Evolutionary conservation across 2,797 vertebrate genomes (phyloP), one percentile per base, ranked within the genome.

Genomic region (Chaunax sp.): DNA sequence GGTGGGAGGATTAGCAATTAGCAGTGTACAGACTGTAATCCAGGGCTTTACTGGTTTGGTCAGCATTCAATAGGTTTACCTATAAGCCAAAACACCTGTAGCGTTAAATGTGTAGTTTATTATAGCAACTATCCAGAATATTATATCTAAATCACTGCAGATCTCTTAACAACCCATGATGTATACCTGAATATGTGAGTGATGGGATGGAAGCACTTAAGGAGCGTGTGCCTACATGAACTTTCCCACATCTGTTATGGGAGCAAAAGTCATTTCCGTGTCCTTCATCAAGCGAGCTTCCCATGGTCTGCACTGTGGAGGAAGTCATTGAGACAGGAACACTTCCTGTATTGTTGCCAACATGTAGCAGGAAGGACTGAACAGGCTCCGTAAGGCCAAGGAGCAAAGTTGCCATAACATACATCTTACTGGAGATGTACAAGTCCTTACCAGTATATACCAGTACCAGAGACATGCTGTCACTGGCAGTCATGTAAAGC

Each of bases 261-360:
- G 82, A 83, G 85, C 74, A 33, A 72, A 57, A 75, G 78, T 77
- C 64, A 81, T 89, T 87, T 86, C 86, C 78, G 59, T 65, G 65
- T 78, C 73, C 71, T 64, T 73, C 76, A 73, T 86, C 66, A 83
- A 81, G 74, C 10, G 30, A 47, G 68, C 80, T 92, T 93, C 90
- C 92, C 83, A 88, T 72, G 85, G 78, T 49, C 87, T 22, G 47
- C 45, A 64, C 90, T 30, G 54, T 64, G 81, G 47, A 87, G 93
- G 94, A 94, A 94, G 92, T 89, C 90, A 94, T 94, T 92, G 93
- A 93, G 88, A 47, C 83, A 67, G 83, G 88, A 94, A 90, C 81
- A 93, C 89, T 94, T 95, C 93, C 93, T 94, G 90, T 87, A 90
- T 83, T 73, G 84, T 84, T 85, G 82, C 77, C 83, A 80, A 35